Base-by-base conservation (phyloP, 2,797 vertebrate species). In the Cottoperca gobio region DNA sequence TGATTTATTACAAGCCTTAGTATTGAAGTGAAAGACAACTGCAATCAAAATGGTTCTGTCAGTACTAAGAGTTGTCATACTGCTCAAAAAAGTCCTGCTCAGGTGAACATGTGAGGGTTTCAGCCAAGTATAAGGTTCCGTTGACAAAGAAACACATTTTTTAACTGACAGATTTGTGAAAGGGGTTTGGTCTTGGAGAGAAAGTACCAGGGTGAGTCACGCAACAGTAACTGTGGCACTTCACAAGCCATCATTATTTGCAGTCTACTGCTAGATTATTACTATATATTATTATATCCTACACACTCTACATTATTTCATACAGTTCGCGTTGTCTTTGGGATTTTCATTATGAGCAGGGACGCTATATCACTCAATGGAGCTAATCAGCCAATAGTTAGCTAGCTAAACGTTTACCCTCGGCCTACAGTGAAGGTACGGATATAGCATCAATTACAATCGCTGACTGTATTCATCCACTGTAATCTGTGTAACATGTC, bases 381-480 rank as follows among this genome's bases (percentile, higher is more conserved):
- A 49, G 86, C 85, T 60, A 66, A 71, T 31, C 33, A 67, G 28
- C 60, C 45, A 46, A 31, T 58, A 70, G 73, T 65, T 78, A 89
- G 84, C 85, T 53, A 69, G 87, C 84, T 61, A 19, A 70, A 28
- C 33, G 39, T 49, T 70, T 54, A 1, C 16, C 16, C 10, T 50
- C 2, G 76, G 58, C 76, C 72, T 68, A 2, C 3, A 8, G 6
- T 3, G 21, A 46, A 46, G 43, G 17, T 7, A 55, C 8, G 21
- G 2, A 28, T 4, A 35, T 0, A 19, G 10, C 21, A 54, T 24
- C 11, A 6, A 0, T 54, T 35, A 14, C 21, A 31, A 9, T 11
- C 24, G 12, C 46, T 12, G 8, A 8, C 4, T 35, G 26, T 26
- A 43, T 61, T 60, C 17, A 57, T 46, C 6, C 4, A 0, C 33